Evolutionary conservation across 2,888 invertebrate genomes (phyloP).

Genomic region (Drosophila borealis): DNA sequence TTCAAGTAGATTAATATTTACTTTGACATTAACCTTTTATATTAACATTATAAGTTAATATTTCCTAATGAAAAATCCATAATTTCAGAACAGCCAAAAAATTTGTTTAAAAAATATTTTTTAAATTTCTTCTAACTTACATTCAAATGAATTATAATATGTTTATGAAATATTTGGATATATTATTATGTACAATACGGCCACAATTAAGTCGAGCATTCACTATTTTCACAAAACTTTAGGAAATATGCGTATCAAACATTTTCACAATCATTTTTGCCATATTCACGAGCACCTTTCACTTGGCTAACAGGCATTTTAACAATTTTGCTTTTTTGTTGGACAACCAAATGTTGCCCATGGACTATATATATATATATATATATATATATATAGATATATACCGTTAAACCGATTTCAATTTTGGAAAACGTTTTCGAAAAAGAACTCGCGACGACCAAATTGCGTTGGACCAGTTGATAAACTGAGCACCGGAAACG

Average conservation of each 20-base stretch:
- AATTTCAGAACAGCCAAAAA: too few relatives aligned
- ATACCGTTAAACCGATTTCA: not conserved
- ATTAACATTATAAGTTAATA: too few relatives aligned
- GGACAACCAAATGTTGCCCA: constrained; percentile 10
- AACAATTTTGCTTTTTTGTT: not conserved
- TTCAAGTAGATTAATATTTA: too few relatives aligned
- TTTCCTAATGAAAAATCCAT: too few relatives aligned
- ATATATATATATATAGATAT: not conserved
- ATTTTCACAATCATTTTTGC: constrained; percentile 29
- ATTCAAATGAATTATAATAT: constrained; percentile 43
- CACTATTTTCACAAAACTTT: constrained; percentile 34
- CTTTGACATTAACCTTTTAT: too few relatives aligned
- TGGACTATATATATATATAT: not conserved
- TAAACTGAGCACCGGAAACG: constrained; percentile 81
- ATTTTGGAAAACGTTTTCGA: constrained; percentile 4
- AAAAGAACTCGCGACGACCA: constrained; percentile 46
- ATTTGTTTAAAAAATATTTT: not conserved
- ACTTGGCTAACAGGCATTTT: constrained; percentile 36
- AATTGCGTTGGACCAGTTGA: constrained; percentile 53
- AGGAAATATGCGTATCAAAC: constrained; percentile 37
- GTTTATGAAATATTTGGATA: constrained; percentile 27
- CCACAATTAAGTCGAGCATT: constrained; percentile 16
- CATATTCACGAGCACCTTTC: constrained; percentile 32
- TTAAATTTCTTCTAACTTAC: constrained; percentile 26
- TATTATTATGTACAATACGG: not conserved